These are phyloP conservation scores for Cryptops parisi DNA, from an alignment of 2,888 invertebrate genomes.

Conservation along the genomic window DNA sequence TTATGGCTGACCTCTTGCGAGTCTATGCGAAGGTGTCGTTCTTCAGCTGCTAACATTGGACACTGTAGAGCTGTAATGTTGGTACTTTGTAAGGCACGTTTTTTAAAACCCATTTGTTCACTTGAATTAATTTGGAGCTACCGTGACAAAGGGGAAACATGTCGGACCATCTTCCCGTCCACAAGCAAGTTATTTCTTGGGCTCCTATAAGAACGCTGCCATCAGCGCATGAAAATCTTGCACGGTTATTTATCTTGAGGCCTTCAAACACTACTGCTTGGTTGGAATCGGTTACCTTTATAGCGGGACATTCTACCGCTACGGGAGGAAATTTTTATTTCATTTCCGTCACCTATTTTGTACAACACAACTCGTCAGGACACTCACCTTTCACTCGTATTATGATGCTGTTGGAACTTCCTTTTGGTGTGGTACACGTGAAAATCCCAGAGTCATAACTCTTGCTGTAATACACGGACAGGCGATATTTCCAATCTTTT, in stretches of 20 bases:
- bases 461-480: slow-evolving; percentile 66
- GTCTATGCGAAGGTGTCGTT: slow-evolving; percentile 55
- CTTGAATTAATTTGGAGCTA: no score
- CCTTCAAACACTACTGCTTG: slow-evolving; percentile 58
- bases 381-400: slow-evolving; percentile 60
- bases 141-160: slow-evolving; percentile 27
- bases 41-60: slow-evolving; percentile 49
- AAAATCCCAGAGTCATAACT: slow-evolving; percentile 69
- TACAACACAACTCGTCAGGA: slow-evolving; percentile 1
- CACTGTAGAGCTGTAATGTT: slow-evolving; percentile 44
- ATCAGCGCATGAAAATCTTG: slow-evolving; percentile 60
- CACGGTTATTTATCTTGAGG: slow-evolving; percentile 57
- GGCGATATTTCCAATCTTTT: slow-evolving; percentile 61
- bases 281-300: slow-evolving; percentile 23
- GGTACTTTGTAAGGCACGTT: no score
- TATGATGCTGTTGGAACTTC: slow-evolving; percentile 57
- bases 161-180: slow-evolving; percentile 45
- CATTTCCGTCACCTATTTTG: no score
- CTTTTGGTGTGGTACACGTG: slow-evolving; percentile 67
- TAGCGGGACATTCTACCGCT: slow-evolving; percentile 35
- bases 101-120: no score
- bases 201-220: slow-evolving; percentile 66
- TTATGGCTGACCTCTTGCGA: slow-evolving; percentile 69
- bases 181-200: slow-evolving; percentile 63
- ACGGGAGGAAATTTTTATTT: slow-evolving; percentile 6